Percentiles rank a stretch among this genome's conserved stretches.
These are phyloP conservation scores for Calliphora vomitoria DNA, from an alignment of 2,888 invertebrate species.

Conservation along the genomic window DNA sequence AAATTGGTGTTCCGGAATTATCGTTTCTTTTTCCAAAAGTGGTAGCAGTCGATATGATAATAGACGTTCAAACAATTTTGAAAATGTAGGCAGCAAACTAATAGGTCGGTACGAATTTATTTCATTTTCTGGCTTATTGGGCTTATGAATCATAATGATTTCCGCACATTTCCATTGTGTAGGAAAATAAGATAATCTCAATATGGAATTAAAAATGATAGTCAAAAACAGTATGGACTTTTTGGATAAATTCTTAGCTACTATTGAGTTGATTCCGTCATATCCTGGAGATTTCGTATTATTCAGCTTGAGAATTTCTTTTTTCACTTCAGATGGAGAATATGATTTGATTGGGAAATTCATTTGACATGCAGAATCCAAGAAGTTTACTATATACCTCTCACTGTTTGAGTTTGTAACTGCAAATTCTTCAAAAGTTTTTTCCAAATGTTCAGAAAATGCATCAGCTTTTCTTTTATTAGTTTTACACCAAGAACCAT, in stretches of 20 bases:
- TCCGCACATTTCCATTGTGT: constrained; percentile 7
- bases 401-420: not conserved
- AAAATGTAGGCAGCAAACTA: not conserved
- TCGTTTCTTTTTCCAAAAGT: not conserved
- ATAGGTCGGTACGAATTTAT: too few relatives aligned
- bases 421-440: not conserved
- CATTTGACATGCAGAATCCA: constrained; percentile 41
- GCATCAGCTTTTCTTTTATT: not conserved
- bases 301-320: constrained; percentile 25
- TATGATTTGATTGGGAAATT: constrained; percentile 13
- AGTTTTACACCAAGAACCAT: constrained; percentile 31
- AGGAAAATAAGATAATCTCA: not conserved
- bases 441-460: not conserved
- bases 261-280: not conserved
- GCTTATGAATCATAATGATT: not conserved
- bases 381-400: constrained; percentile 19
- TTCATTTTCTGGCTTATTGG: too few relatives aligned
- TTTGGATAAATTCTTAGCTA: not conserved
- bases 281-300: constrained; percentile 50
- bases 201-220: not conserved
- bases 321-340: constrained; percentile 27
- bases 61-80: not conserved
- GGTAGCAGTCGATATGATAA: not conserved
- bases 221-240: not conserved
- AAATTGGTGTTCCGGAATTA: not conserved